Evolutionary conservation across 2,113 vertebrate species (phyloP), one percentile per base, ranked within the genome.

Genomic region (Lasiurus borealis): DNA sequence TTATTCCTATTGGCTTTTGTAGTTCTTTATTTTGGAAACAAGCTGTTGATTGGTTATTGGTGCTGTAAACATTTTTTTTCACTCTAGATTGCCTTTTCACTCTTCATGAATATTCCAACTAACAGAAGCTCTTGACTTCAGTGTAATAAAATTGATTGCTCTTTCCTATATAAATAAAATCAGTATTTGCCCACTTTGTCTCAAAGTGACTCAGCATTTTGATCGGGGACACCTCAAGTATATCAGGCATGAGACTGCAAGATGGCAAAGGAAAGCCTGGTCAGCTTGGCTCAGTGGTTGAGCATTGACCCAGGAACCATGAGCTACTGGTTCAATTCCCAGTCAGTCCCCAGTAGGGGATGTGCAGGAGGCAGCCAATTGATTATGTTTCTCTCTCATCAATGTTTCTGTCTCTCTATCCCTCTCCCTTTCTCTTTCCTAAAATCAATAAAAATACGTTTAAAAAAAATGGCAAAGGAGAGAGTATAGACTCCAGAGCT

Each of bases 21-120:
- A 71, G 59, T 34, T 92, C 90, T 84, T 86, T 88, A 40, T 66
- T 75, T 27, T 80, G 69, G 81, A 89, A 72, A 91, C 62, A 95
- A 72, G 15, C 5, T 18, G 44, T 93, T 62, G 36, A 31, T 50
- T 84, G 46, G 29, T 27, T 93, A 57, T 29, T 64, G 73, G 69
- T 59, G 46, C 21, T 86, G 16, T 34, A 59, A 82, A 72, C 25
- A 54, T 52, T 29, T 46, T 52, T 93, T 88, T 44, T n/a, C 50
- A 62, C 11, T 59, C 27, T 85, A 15, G 8, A 75, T n/a, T 87
- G 54, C 14, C 27, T 93, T 93, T 88, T 88, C 50, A 71, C 34
- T 72, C 54, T 76, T 91, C 75, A 96, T 6, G 14, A 25, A 11
- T 81, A n/a, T 93, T 95, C 73, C 57, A 27, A 89, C 80, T 34